phyloP scores from a whole-genome alignment of 2,888 invertebrate genomes.

The Metellina segmentata region DNA sequence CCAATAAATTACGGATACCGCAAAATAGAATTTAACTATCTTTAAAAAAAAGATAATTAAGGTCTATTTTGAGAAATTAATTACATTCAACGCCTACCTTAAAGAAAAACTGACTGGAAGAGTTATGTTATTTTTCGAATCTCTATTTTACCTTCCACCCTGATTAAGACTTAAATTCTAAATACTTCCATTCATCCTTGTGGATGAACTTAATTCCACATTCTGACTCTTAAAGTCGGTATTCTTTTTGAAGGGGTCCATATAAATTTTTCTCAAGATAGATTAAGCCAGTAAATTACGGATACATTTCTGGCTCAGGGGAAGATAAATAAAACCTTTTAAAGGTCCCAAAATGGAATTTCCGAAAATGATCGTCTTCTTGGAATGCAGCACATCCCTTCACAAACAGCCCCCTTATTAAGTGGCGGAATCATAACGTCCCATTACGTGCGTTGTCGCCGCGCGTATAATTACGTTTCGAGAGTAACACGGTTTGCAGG shows the following conservation, averaged over 20 bases:
- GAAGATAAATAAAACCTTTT: conserved; percentile 3
- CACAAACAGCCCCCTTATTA: conserved; percentile 5
- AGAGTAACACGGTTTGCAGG: conserved; percentile 32
- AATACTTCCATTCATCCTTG: background rate
- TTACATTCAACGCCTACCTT: too few relatives aligned
- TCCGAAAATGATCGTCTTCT: background rate
- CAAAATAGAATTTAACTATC: too few relatives aligned
- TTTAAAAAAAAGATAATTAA: too few relatives aligned
- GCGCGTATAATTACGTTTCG: conserved; percentile 24
- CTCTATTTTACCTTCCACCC: too few relatives aligned
- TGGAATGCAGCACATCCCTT: background rate
- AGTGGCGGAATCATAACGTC: conserved; percentile 38
- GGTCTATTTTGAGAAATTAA: too few relatives aligned
- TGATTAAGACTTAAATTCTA: background rate
- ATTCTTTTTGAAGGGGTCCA: too few relatives aligned
- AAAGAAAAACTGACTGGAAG: too few relatives aligned
- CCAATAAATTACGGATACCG: too few relatives aligned
- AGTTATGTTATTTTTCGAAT: too few relatives aligned
- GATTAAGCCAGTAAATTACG: conserved; percentile 3
- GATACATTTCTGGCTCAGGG: background rate
- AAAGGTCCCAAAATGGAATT: conserved; percentile 1
- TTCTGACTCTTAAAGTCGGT: too few relatives aligned
- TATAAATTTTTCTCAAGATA: too few relatives aligned
- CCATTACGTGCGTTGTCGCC: conserved; percentile 16
- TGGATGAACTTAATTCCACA: background rate